Base-by-base conservation (phyloP, 2,113 vertebrate genomes). In the Pseudorasbora parva region DNA sequence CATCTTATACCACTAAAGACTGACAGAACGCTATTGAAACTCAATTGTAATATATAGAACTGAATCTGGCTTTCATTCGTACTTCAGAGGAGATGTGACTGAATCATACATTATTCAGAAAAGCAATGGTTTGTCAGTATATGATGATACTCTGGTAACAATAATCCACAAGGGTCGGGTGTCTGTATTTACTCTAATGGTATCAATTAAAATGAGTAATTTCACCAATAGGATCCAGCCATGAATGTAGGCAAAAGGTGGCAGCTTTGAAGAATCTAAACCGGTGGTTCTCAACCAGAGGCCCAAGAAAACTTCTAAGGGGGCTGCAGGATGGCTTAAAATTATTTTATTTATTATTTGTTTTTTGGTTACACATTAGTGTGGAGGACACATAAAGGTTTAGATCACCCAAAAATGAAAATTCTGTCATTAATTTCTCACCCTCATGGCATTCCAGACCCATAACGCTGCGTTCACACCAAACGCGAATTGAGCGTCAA, bases 21-120 rank as follows among this genome's bases (percentile, higher is more conserved):
- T 77, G 74, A 78, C 75, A 45, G 17, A 45, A 43, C 60, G 7
- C 49, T 76, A 17, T 21, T 76, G 19, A 54, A 33, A 56, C 49
- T 76, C 19, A 54, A 75, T 33, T 75, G 5, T 75, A 33, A 27
- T 76, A 33, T 37, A 72, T 45, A 45, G 10, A 71, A 45, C 11
- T 23, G 21, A 23, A 45, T n/a, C 2, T 25, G 21, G 21, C n/a
- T 71, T 71, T 71, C 2, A 45, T 71, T 69, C 33, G 25, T 71
- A 23, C n/a, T 45, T 71, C 37, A 45, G 68, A 71, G 37, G 21
- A 45, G 41, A 41, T 45, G 23, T 45, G 68, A 71, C 68, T 7
- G 10, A 45, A 71, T n/a, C 41, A 45, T 71, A 14, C 21, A 71
- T 71, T 71, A 71, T 45, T 43, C 21, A 71, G 10, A 71, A 45